Percentiles rank a stretch among this genome's conserved stretches.
Evolutionary conservation across 2,797 vertebrate genomes (phyloP).

Genomic region (Spinus olivaceus): DNA sequence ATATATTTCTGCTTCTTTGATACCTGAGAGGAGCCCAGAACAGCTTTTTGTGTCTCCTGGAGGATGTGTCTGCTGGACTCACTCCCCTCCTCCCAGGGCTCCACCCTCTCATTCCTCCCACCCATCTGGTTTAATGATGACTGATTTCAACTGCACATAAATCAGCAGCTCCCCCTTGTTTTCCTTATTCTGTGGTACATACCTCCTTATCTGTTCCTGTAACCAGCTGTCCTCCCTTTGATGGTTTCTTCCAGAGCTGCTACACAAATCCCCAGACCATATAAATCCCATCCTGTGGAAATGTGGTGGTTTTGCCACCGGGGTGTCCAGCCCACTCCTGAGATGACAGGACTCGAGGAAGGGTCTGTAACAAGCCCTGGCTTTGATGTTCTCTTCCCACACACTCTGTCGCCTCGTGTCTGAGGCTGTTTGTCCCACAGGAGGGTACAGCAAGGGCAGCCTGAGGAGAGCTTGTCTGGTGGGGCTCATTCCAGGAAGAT

Average conservation of each 20-base stretch:
- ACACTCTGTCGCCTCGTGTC: not conserved
- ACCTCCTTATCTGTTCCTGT: constrained; percentile 6
- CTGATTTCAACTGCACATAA: not conserved
- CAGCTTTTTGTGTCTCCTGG: not conserved
- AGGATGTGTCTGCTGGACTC: not conserved
- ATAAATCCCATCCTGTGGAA: not conserved
- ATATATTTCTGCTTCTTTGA: not conserved
- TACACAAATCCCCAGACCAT: not conserved
- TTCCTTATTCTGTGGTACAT: not conserved
- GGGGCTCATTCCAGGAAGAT: not conserved
- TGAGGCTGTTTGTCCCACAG: not conserved
- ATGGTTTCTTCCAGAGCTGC: not conserved
- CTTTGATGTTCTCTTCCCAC: constrained; percentile 50
- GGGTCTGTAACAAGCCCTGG: not conserved
- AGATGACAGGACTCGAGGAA: constrained; percentile 18
- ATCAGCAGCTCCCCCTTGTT: not conserved
- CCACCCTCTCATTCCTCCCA: not conserved
- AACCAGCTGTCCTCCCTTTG: constrained; percentile 34
- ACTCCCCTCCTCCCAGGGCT: not conserved
- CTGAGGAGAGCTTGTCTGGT: constrained; percentile 23
- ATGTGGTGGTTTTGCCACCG: not conserved
- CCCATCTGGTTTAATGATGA: not conserved
- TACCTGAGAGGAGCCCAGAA: not conserved
- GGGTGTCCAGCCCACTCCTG: constrained; percentile 46
- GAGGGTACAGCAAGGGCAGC: constrained; percentile 27